These are phyloP conservation scores for Numenius arquata DNA, from an alignment of 2,113 vertebrate species.

Conservation along the genomic window DNA sequence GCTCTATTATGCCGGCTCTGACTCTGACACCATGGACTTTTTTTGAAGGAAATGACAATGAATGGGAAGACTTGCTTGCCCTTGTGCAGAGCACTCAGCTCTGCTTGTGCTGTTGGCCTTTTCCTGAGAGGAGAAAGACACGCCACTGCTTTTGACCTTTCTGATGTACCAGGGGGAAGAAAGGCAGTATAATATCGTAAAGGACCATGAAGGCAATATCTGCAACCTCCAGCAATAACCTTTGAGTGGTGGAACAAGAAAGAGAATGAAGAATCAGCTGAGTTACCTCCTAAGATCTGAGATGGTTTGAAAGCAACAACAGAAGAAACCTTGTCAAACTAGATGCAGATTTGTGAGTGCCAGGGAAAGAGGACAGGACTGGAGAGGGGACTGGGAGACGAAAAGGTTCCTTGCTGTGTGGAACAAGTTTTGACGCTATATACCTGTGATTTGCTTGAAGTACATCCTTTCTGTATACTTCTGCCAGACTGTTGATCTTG, in stretches of 20 bases:
- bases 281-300: not conserved
- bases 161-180: not conserved
- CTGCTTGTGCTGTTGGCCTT: not conserved
- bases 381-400: not conserved
- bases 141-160: not conserved
- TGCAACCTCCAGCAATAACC: not conserved
- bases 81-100: not conserved
- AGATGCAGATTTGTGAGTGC: not conserved
- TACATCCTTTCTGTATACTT: not conserved
- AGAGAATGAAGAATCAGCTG: not conserved
- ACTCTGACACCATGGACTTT: not conserved
- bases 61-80: not conserved
- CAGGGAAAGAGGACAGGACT: not conserved
- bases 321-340: not conserved
- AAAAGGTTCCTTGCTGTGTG: not conserved
- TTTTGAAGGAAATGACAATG: not conserved
- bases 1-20: not conserved
- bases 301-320: not conserved
- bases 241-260: not conserved
- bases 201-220: not conserved
- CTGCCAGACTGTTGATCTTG: not conserved
- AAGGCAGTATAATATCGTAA: not conserved
- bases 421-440: not conserved
- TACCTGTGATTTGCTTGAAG: not conserved
- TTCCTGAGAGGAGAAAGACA: not conserved